Conservation (phyloP, 2,888 invertebrate species). For the Gasteruption jaculator region DNA sequence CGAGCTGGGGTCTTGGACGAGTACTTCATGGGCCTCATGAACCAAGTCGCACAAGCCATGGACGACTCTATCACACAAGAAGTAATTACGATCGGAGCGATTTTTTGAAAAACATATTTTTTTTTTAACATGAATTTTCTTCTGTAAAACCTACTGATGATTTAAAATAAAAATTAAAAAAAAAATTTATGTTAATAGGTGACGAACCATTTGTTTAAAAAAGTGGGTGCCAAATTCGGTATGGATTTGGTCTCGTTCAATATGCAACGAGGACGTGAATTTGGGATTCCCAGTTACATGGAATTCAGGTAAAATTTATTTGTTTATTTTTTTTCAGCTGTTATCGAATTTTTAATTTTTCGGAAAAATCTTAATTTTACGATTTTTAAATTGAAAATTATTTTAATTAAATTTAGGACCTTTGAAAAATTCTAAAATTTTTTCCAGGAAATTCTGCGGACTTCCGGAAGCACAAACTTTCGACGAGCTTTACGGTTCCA, state of each 20-base stretch:
- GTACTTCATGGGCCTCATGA: constrained; percentile 89
- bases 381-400: constrained; percentile 1
- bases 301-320: constrained; percentile 61
- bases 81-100: too few relatives aligned
- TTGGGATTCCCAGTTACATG: constrained; percentile 89
- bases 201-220: constrained; percentile 88
- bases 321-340: background rate
- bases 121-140: background rate
- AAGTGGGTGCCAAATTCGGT: constrained; percentile 73
- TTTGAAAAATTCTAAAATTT: too few relatives aligned
- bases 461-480: constrained; percentile 72
- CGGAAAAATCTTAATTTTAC: background rate
- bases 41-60: constrained; percentile 93
- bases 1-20: constrained; percentile 87
- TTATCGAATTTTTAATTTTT: background rate
- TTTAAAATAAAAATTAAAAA: constrained; percentile 14
- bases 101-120: constrained; percentile 9
- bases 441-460: constrained; percentile 76
- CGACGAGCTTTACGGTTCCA: constrained; percentile 78
- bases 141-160: background rate
- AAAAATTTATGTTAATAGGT: constrained; percentile 60
- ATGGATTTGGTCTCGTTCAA: constrained; percentile 90
- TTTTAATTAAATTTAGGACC: background rate
- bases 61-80: constrained; percentile 84
- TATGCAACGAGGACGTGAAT: constrained; percentile 89